Base-by-base conservation (phyloP, 2,113 vertebrate species). In the Pseudorhombus dupliciocellatus region DNA sequence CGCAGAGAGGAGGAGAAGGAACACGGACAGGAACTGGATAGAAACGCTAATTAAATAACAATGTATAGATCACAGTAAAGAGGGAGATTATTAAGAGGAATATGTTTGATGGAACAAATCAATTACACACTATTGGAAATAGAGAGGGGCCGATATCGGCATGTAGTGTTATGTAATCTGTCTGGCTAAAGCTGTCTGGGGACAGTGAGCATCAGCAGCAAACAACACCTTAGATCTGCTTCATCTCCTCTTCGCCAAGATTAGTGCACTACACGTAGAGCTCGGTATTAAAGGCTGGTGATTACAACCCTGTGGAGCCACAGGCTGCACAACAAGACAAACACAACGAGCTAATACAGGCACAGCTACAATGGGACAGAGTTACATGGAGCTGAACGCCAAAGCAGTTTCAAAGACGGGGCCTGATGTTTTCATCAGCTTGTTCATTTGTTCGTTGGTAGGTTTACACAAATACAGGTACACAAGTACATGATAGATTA, bases 281-380 rank as follows among this genome's bases (percentile, higher is more conserved):
- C 81, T 89, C 90, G 81, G 92, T 88, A 75, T 87, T 93, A 93
- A 50, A 50, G 86, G 90, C 87, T 79, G 55, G 11, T 92, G 93
- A 94, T 91, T 89, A 89, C 61, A 77, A 28, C 24, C 31, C 46
- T 21, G 1, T 37, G 25, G 15, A 73, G 21, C 26, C 24, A 2
- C 5, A 56, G 56, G 44, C 70, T 56, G 30, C 56, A 37, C 34
- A 34, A 34, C 31, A 50, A 44, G 56, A 60, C 31, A 20, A 20
- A 63, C 44, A 56, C 42, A 51, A 54, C 24, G 26, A 57, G 44
- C n/a, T n/a, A 56, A 48, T 24, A 59, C 1, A 52, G 11, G 26
- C 34, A 63, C 11, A 55, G 48, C 12, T 34, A 40, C 42, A 30
- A 31, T 46, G 16, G 2, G 46, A n/a, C 46, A 8, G 20, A 5